Percentiles rank a stretch among this genome's conserved stretches.
Conservation (phyloP, 2,888 invertebrate genomes). For the Drosophila meridionalis region DNA sequence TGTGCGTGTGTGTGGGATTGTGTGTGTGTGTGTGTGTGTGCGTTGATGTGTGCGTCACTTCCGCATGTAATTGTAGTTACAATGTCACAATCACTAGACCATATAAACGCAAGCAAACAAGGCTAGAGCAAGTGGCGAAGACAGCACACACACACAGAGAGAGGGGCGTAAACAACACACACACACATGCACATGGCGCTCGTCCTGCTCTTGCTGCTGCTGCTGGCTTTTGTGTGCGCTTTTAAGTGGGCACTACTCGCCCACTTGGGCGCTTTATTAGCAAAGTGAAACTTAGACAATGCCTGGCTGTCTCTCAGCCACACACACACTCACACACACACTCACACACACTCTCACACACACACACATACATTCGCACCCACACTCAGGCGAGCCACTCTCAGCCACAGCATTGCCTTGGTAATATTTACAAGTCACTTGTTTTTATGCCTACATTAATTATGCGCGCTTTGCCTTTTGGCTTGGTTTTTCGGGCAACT, state of each 20-base stretch:
- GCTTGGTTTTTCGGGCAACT: constrained; percentile 64
- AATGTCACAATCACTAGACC: constrained; percentile 81
- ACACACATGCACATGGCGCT: constrained; percentile 2
- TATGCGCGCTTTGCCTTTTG: constrained; percentile 69
- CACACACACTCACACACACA: constrained; percentile 46
- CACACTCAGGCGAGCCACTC: constrained; percentile 19
- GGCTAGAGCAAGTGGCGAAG: constrained; percentile 27
- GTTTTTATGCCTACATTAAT: constrained; percentile 82
- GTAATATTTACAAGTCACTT: constrained; percentile 82
- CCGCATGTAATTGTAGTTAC: constrained; percentile 82
- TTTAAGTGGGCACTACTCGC: constrained; percentile 71
- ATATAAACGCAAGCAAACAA: constrained; percentile 73
- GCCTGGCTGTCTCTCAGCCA: constrained; percentile 30
- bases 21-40: constrained; percentile 51
- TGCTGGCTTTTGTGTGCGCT: constrained; percentile 59
- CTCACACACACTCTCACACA: constrained; percentile 6
- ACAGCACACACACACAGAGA: constrained; percentile 9
- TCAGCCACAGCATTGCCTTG: constrained; percentile 68
- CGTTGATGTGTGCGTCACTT: constrained; percentile 79
- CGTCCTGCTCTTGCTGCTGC: constrained; percentile 20
- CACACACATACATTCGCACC: neutral
- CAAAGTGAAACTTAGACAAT: constrained; percentile 70
- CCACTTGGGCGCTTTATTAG: constrained; percentile 71
- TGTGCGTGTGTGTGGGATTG: constrained; percentile 7
- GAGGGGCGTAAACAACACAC: constrained; percentile 23